Evolutionary conservation across 2,888 invertebrate species (phyloP), one percentile per base, ranked within the genome.

Genomic region (Drosophila buzzatii): DNA sequence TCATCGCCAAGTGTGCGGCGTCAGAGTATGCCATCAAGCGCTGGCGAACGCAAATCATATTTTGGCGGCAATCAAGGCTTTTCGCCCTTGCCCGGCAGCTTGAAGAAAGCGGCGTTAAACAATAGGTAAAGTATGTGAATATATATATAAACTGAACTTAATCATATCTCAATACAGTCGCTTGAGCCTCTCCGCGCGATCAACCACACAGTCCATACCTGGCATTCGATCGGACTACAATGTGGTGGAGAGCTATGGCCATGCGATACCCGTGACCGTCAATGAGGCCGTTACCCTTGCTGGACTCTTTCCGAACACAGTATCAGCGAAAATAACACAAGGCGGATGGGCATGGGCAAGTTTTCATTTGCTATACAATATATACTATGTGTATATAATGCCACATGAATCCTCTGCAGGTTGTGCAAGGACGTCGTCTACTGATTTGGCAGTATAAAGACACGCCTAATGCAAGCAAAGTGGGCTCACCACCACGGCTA

Each of bases 211-310:
- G 83, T 95, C 96, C 0, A 95, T 96, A 20, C 96, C 97, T 93
- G 94, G 97, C 9, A 95, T 98, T 49, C 96, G 97, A 84, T 96
- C 97, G 0, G 94, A 96, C 27, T 94, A 94, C 79, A 96, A 96
- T 90, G 94, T 95, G 18, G 95, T 97, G 0, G 97, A 98, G 92
- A 95, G 95, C 62, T 98, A 95, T 93, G 98, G 98, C 0, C 94
- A 95, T 35, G 95, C 97, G 2, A 92, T 98, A 51, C 98, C 98
- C 37, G 98, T 98, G 2, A 94, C 97, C 67, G 97, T 98, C 3
- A 98, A 97, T 27, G 98, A 98, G 93, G 97, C 97, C 0, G 93
- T 98, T 31, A 97, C 97, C 51, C 97, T 97, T 93, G 95, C 96
- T 85, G 96, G 96, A 64, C 51, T 75, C 1, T 94, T 95, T 59